Percentiles rank a stretch among this genome's conserved stretches.
phyloP scores from a whole-genome alignment of 1,140 invertebrate genomes.

The Drosophila sulfurigaster region DNA sequence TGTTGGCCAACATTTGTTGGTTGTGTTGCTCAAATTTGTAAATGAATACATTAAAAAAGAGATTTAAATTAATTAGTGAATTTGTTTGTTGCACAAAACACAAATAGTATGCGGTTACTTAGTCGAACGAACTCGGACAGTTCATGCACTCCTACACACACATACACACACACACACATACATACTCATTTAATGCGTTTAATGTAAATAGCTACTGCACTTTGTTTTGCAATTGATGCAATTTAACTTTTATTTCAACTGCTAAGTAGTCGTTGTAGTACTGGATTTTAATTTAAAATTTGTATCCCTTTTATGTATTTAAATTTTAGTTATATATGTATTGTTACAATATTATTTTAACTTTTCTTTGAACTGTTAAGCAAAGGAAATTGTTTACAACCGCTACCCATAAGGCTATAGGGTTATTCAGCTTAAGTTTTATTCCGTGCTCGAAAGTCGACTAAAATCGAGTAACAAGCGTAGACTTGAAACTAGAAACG shows the following conservation, averaged over 20 bases:
- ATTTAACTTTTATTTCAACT: neutral
- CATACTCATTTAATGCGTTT: neutral
- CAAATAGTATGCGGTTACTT: constrained; percentile 26
- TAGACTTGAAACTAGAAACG: no score
- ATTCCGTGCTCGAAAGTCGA: no score
- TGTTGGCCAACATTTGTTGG: neutral
- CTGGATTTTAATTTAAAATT: no score
- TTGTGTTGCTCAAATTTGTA: constrained; percentile 3
- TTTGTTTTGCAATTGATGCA: neutral
- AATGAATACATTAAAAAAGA: constrained; percentile 9
- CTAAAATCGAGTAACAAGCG: no score
- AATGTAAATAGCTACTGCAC: neutral
- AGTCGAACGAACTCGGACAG: neutral
- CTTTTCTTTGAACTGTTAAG: no score
- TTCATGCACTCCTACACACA: neutral
- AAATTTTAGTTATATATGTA: no score
- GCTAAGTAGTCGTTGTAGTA: neutral
- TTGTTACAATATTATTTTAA: neutral
- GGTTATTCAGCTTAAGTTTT: no score
- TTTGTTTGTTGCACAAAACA: constrained; percentile 30
- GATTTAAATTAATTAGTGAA: constrained; percentile 25
- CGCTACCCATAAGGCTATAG: no score
- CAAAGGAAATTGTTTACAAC: no score
- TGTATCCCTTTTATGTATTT: no score
- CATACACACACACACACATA: neutral